Base-by-base conservation (phyloP, 2,888 invertebrate species). In the Ptycholaimellus sp. region DNA sequence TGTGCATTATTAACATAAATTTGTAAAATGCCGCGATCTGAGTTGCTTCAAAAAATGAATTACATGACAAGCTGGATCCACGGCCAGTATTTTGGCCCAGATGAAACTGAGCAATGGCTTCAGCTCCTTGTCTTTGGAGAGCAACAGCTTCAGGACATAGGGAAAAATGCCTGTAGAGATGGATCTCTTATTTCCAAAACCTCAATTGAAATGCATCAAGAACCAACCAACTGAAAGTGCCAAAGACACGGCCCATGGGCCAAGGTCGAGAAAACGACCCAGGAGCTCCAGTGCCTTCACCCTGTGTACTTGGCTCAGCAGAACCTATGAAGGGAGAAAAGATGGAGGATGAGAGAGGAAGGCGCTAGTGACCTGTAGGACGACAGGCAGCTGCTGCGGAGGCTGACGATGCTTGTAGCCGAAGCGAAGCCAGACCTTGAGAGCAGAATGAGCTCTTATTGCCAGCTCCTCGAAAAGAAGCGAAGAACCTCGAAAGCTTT, bases 331-430 rank as follows among this genome's bases (percentile, higher is more conserved):
- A 25, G 13, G 25, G 25, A 25, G 13, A 25, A n/a, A n/a, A n/a
- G n/a, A n/a, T n/a, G n/a, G n/a, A n/a, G n/a, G n/a, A n/a, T n/a
- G n/a, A n/a, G n/a, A n/a, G n/a, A n/a, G n/a, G n/a, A n/a, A n/a
- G n/a, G n/a, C n/a, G n/a, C n/a, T n/a, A n/a, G n/a, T n/a, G n/a
- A 57, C 85, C 69, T 93, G 90, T 49, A 96, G 67, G 39, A 96
- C 87, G 59, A 93, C 87, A 1, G 93, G 93, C 50, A 96, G 67
- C 64, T 93, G 90, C 60, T 83, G 82, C 0, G 93, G 93, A 20
- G 85, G 56, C 19, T 70, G 71, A n/a, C 80, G 69, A 40, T 68
- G 63, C 48, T 76, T 72, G 1, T 73, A 72, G 51, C 76, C 80
- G 41, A 78, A 69, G 40, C 73, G 72, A 33, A 87, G 67, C 85